Conservation (phyloP, 2,888 invertebrate species). For the Cheilosia impressa region DNA sequence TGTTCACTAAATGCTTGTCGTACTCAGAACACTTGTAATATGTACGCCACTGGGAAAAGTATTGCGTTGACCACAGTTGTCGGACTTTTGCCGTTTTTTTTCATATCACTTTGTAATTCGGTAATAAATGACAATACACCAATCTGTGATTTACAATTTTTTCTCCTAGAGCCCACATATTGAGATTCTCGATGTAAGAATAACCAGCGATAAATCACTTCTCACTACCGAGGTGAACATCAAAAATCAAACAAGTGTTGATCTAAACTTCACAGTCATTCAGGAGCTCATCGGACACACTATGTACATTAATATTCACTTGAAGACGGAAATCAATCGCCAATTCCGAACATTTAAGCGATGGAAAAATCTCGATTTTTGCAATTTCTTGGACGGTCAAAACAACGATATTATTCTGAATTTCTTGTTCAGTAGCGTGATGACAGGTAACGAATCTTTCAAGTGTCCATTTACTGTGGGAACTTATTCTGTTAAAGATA, state of each 20-base stretch:
- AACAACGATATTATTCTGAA: constrained; percentile 34
- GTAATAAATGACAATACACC: constrained; percentile 7
- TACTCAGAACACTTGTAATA: neutral
- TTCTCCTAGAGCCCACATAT: constrained; percentile 37
- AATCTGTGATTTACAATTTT: neutral
- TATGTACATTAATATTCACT: constrained; percentile 40
- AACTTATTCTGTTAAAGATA: constrained; percentile 12
- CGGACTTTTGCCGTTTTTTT: constrained; percentile 9
- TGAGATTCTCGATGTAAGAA: constrained; percentile 43
- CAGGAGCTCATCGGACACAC: constrained; percentile 44
- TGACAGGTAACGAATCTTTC: constrained; percentile 1
- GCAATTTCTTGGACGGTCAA: constrained; percentile 48
- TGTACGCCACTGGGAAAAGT: constrained; percentile 13
- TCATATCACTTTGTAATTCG: constrained; percentile 10
- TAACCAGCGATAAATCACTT: constrained; percentile 34
- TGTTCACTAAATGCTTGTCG: neutral
- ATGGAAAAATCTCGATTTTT: constrained; percentile 62
- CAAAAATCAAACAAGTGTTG: constrained; percentile 33
- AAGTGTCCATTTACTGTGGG: constrained; percentile 55
- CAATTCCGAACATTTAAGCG: constrained; percentile 31
- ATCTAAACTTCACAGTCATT: constrained; percentile 49
- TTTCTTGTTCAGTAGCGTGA: constrained; percentile 41
- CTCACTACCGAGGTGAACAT: constrained; percentile 31
- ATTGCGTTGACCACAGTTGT: constrained; percentile 2
- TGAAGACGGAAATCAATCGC: constrained; percentile 23